Conservation (phyloP, 1,140 invertebrate genomes). For the Pseudomyrmex flavicornis region DNA sequence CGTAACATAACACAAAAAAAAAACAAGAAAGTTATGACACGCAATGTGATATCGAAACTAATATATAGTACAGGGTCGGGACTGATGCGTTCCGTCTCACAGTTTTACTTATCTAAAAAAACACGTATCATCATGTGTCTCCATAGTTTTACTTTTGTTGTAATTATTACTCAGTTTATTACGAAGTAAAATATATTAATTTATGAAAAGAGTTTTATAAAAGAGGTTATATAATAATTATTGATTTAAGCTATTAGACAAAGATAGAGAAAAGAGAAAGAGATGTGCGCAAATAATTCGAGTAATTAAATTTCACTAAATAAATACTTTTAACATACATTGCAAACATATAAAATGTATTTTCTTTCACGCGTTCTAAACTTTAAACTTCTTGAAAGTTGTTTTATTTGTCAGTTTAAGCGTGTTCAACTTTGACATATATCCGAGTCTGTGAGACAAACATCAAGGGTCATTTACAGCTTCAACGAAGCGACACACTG, state of each 20-base stretch:
- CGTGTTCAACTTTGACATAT: background rate
- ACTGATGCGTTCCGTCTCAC: background rate
- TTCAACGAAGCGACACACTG: background rate
- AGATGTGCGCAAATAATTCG: too few relatives aligned
- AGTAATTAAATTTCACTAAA: background rate
- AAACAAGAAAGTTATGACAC: constrained; percentile 35
- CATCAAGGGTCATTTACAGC: constrained; percentile 58
- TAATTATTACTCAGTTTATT: background rate
- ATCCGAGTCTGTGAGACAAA: constrained; percentile 46
- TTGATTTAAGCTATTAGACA: too few relatives aligned
- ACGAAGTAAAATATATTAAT: background rate
- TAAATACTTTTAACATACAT: background rate
- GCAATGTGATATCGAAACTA: constrained; percentile 22
- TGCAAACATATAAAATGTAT: too few relatives aligned
- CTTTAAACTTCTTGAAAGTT: background rate
- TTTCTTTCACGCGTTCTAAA: background rate
- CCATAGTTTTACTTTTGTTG: background rate
- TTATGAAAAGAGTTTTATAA: background rate
- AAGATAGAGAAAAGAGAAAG: too few relatives aligned
- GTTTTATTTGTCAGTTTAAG: too few relatives aligned
- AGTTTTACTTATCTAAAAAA: background rate
- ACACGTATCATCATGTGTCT: background rate
- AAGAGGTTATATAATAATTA: background rate
- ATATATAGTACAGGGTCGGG: constrained; percentile 14
- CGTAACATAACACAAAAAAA: background rate